A percentile compares a stretch with the other conserved stretches of the same genome.
These are phyloP conservation scores for Tribolium castaneum DNA, from an alignment of 1,140 invertebrate genomes.

Conservation along the genomic window DNA sequence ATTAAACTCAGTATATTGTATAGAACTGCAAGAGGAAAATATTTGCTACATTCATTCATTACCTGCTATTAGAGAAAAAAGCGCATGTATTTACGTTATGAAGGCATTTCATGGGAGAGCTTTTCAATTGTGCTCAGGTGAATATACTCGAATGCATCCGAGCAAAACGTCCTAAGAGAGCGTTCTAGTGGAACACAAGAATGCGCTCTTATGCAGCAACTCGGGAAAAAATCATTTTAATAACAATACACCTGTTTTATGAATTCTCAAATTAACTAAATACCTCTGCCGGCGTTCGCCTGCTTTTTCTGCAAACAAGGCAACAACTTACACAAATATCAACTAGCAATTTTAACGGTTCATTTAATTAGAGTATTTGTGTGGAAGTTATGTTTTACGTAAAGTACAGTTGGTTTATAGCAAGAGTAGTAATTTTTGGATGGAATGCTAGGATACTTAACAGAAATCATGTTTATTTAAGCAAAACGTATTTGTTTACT, in stretches of 20 bases:
- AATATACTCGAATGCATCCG: conserved; percentile 18
- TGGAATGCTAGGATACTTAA: no score
- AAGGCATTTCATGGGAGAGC: not conserved
- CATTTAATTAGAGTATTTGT: not conserved
- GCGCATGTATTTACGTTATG: not conserved
- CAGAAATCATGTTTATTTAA: no score
- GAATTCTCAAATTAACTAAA: not conserved
- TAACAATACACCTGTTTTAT: not conserved
- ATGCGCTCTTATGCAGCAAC: conserved; percentile 5
- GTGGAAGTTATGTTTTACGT: not conserved
- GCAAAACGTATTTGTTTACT: no score
- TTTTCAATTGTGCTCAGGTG: conserved; percentile 20
- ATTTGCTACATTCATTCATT: not conserved
- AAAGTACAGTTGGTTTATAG: not conserved
- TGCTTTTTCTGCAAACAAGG: not conserved
- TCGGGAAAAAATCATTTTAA: not conserved
- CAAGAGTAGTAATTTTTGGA: no score
- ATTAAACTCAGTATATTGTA: not conserved
- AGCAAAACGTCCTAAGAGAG: conserved; percentile 19
- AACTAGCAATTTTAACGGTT: not conserved
- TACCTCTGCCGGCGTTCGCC: not conserved
- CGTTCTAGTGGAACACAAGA: conserved; percentile 12
- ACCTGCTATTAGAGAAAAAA: not conserved
- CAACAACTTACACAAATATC: no score
- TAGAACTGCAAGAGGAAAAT: not conserved